Evolutionary conservation across 2,113 vertebrate genomes (phyloP).

Genomic region (Catharus bicknelli): DNA sequence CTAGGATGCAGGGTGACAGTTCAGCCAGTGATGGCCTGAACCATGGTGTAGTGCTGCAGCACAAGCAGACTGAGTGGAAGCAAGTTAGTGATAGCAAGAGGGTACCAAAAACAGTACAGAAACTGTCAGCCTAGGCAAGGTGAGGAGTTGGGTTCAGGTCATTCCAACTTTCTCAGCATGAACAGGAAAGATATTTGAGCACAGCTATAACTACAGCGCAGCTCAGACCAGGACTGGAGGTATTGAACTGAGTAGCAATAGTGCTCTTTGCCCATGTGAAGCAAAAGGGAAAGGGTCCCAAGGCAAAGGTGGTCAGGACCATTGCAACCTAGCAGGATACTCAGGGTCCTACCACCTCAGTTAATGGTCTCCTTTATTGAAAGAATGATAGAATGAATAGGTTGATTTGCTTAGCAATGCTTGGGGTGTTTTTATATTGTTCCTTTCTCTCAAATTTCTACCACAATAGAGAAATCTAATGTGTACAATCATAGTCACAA

Average conservation of each 20-base stretch:
- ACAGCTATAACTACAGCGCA: neutral
- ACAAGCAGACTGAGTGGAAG: neutral
- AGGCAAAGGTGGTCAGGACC: neutral
- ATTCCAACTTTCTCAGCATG: neutral
- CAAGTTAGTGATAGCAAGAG: neutral
- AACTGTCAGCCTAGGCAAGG: neutral
- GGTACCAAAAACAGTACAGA: neutral
- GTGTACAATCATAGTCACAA: neutral
- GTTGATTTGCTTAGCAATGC: neutral
- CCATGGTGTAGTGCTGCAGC: neutral
- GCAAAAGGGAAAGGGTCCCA: neutral
- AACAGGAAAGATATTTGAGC: neutral
- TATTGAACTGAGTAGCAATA: neutral
- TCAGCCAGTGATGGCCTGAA: neutral
- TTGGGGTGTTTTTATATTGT: neutral
- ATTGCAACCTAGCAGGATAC: neutral
- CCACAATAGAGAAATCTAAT: neutral
- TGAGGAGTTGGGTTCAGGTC: neutral
- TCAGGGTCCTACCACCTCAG: neutral
- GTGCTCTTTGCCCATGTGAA: accelerated
- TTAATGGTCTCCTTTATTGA: neutral
- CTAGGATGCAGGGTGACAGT: neutral
- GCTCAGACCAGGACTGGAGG: neutral
- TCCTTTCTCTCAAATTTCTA: neutral
- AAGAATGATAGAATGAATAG: neutral